Base-by-base conservation (phyloP, 1,140 invertebrate species). In the Venturia canescens region DNA sequence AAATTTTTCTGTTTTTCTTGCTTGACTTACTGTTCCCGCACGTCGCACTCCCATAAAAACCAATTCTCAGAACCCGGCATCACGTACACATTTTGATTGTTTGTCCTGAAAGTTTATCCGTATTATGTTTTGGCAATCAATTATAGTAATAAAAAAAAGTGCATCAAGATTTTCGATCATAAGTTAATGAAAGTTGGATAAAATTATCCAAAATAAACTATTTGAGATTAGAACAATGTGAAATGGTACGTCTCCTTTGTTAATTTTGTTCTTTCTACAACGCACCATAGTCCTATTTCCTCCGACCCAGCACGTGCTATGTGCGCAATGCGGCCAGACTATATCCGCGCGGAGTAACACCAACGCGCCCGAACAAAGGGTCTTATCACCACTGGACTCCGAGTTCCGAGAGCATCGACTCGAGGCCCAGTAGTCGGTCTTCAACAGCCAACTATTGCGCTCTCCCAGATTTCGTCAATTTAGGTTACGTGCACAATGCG, bases 401-500 rank as follows among this genome's bases (percentile, higher is more conserved):
- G n/a, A n/a, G n/a, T n/a, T n/a, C n/a, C n/a, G n/a, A n/a, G n/a
- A n/a, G n/a, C n/a, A n/a, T n/a, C n/a, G n/a, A n/a, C n/a, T n/a
- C n/a, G 57, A 63, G 60, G 60, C 60, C 60, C 23, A 60, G 57
- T n/a, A 60, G 57, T 60, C 57, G 57, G 57, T 60, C 57, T 60
- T n/a, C 57, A 60, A 16, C 57, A 60, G 57, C 57, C 23, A 63
- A 27, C 60, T 26, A 63, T 63, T 63, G 60, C 60, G 27, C 23
- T 71, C 26, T 31, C 69, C 69, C 34, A 44, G 21, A 38, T 38
- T 71, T 71, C 69, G 69, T 71, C 29, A 23, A 71, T 50, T 50
- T 44, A 21, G 9, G 69, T 50, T 38, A 38, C 21, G 44, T 71
- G 69, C 44, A 38, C 44, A 71, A 71, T 71, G 69, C 44, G 34